A percentile compares a stretch with the other conserved stretches of the same genome.
phyloP scores from a whole-genome alignment of 2,113 vertebrate genomes.

The Elachura formosa region DNA sequence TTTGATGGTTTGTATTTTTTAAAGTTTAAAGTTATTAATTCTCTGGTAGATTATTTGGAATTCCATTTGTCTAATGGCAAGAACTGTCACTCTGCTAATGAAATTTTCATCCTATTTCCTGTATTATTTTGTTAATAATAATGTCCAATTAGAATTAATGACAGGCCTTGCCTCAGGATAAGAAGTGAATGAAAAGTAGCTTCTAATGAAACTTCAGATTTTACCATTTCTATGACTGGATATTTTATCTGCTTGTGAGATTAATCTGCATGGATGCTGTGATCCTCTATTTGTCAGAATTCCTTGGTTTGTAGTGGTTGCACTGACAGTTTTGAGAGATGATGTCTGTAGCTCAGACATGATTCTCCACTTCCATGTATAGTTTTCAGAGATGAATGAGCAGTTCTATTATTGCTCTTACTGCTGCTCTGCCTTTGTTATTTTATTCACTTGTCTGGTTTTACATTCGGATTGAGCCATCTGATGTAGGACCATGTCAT shows the following conservation, averaged over 20 bases:
- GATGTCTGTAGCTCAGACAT: not conserved
- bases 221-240: not conserved
- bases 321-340: not conserved
- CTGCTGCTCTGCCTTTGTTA: not conserved
- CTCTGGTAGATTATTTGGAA: not conserved
- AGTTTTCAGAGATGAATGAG: not conserved
- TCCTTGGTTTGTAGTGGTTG: not conserved
- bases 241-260: not conserved
- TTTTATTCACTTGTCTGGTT: not conserved
- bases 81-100: not conserved
- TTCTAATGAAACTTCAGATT: not conserved
- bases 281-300: not conserved
- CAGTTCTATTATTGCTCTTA: not conserved
- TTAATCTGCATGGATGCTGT: fast-evolving
- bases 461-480: not conserved
- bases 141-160: not conserved
- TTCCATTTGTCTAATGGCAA: not conserved
- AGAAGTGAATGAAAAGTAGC: not conserved
- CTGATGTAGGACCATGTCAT: not conserved
- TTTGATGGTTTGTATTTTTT: not conserved
- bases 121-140: not conserved
- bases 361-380: not conserved
- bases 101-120: not conserved
- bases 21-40: not conserved
- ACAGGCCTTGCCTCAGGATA: not conserved